Evolutionary conservation across 2,888 invertebrate genomes (phyloP).

Genomic region (Dynastes grantii): DNA sequence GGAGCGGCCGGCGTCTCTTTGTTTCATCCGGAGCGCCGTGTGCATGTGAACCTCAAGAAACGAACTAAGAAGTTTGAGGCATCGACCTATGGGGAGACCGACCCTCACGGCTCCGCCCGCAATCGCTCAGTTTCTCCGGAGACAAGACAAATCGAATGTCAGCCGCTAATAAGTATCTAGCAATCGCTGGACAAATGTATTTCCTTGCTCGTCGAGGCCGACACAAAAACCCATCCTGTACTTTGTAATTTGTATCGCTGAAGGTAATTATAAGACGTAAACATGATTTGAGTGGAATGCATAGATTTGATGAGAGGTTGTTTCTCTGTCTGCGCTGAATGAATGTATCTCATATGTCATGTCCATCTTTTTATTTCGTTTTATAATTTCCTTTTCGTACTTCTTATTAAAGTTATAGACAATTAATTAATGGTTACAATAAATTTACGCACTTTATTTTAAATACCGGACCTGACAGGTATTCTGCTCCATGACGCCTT

Average conservation of each 20-base stretch:
- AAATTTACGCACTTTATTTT: constrained; percentile 48
- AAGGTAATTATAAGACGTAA: constrained; percentile 69
- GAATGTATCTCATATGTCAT: constrained; percentile 58
- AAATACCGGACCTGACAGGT: constrained; percentile 33
- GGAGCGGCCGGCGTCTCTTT: constrained; percentile 33
- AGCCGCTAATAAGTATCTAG: constrained; percentile 73
- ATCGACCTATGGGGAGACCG: constrained; percentile 50
- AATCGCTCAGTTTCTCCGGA: constrained; percentile 69
- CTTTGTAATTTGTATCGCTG: constrained; percentile 71
- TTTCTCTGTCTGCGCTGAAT: constrained; percentile 56
- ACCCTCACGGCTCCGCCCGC: constrained; percentile 63
- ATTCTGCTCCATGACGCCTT: background rate
- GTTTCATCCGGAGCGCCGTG: constrained; percentile 33
- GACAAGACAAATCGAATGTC: constrained; percentile 74
- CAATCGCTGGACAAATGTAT: constrained; percentile 71
- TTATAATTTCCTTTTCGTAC: constrained; percentile 50
- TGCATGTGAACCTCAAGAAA: constrained; percentile 40
- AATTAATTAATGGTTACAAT: constrained; percentile 50
- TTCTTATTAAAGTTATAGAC: constrained; percentile 49
- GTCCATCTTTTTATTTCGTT: constrained; percentile 49
- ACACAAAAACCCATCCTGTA: constrained; percentile 70
- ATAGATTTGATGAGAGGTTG: constrained; percentile 60
- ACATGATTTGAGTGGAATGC: constrained; percentile 61
- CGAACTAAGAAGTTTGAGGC: constrained; percentile 39
- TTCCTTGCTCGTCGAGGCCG: constrained; percentile 69